Evolutionary conservation across 2,113 vertebrate species (phyloP).

Genomic region (Nothoprocta pentlandii): DNA sequence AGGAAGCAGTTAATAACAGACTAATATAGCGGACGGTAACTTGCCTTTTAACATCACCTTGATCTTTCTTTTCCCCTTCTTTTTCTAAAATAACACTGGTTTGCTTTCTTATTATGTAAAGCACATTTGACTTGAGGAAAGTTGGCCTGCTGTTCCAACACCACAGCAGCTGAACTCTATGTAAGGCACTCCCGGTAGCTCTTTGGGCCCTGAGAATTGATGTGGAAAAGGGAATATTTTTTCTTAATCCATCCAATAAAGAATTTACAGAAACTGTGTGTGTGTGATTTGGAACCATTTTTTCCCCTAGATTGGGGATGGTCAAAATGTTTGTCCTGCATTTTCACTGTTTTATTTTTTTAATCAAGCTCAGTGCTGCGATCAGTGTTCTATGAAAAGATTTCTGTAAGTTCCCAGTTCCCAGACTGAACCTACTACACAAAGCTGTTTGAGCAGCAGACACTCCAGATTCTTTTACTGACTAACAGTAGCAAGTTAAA

Average conservation of each 20-base stretch:
- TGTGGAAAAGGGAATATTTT: constrained; percentile 52
- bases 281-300: not conserved
- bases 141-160: not conserved
- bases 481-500: not conserved
- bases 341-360: not conserved
- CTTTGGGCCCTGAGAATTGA: not conserved
- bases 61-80: no score
- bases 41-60: not conserved
- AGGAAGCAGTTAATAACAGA: not conserved
- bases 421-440: not conserved
- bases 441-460: not conserved
- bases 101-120: not conserved
- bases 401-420: not conserved
- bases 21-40: not conserved
- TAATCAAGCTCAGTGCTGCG: not conserved
- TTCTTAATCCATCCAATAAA: constrained; percentile 73
- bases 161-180: not conserved
- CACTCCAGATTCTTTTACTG: not conserved
- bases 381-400: not conserved
- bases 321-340: not conserved
- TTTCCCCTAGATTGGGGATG: not conserved
- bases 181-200: not conserved
- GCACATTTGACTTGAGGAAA: not conserved
- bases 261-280: constrained; percentile 22
- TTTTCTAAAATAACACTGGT: not conserved